Base-by-base conservation (phyloP, 2,888 invertebrate species). In the Limnephilus lunatus region DNA sequence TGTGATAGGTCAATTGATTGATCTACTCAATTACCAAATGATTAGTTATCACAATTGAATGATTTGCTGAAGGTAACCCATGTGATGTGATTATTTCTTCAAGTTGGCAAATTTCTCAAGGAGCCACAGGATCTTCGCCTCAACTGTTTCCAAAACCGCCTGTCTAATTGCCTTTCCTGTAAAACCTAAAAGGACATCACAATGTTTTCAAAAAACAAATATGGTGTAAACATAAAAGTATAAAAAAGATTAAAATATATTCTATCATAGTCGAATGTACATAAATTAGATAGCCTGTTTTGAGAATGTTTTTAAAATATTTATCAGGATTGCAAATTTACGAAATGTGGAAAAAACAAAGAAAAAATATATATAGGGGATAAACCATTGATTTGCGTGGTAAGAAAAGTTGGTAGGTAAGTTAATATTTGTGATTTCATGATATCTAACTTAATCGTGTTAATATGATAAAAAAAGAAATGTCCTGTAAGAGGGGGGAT, bases 91-190 rank as follows among this genome's bases (percentile, higher is more conserved):
- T 19, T 12, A 19, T 25, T 81, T 89, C 81, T 87, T 92, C 80
- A 92, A 68, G 90, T 90, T 48, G 92, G 90, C n/a, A 92, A 83
- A 89, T 93, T 92, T 81, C 92, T 90, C 48, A 93, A 81, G n/a
- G 91, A 91, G 80, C 96, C 96, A 93, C 95, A 95, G 93, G 97
- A 97, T 94, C 97, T 97, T 94, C 97, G 96, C 95, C 98, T 96
- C 96, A 98, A 96, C 95, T 98, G 98, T 95, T 97, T 98, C 98
- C 98, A 98, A 95, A 98, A 97, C 94, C 98, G 96, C 95, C 97
- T 97, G 95, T 98, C 98, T 95, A 98, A 95, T 94, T 97, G 97
- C 95, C 97, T 98, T 94, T 98, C 98, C 98, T 98, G 95, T 91
- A 96, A 96, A 94, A 95, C 94, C 94, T 94, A 82, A 44, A 90